A percentile compares a stretch with the other conserved stretches of the same genome.
Evolutionary conservation across 2,113 vertebrate species (phyloP).

Genomic region (Mobula birostris): DNA sequence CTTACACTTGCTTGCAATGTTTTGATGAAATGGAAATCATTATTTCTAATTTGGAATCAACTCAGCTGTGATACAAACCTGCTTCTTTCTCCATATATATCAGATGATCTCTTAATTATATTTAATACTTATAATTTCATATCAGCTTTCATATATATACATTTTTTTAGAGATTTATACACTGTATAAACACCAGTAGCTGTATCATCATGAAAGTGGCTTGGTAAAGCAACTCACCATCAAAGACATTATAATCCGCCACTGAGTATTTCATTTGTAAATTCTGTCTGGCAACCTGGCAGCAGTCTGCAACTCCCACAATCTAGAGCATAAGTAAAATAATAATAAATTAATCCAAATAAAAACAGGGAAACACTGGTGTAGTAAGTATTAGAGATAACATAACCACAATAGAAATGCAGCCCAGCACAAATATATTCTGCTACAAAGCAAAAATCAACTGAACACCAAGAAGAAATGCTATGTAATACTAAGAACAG

Average conservation of each 20-base stretch:
- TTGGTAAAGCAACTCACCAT: constrained; percentile 47
- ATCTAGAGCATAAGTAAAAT: constrained; percentile 49
- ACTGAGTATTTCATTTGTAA: constrained; percentile 56
- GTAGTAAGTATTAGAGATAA: background rate
- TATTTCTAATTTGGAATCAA: constrained; percentile 13
- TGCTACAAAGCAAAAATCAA: too few relatives aligned
- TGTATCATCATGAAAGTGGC: background rate
- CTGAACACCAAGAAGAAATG: too few relatives aligned
- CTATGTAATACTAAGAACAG: too few relatives aligned
- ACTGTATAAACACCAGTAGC: background rate
- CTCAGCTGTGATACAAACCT: background rate
- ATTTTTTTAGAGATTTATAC: background rate
- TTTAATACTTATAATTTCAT: too few relatives aligned
- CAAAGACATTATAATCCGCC: constrained; percentile 54
- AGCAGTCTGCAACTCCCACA: constrained; percentile 65
- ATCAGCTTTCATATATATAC: background rate
- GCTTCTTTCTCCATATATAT: too few relatives aligned
- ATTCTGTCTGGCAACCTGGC: constrained; percentile 55
- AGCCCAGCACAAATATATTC: background rate
- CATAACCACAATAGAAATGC: background rate
- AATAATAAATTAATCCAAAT: background rate
- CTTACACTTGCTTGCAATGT: background rate
- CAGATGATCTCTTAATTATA: too few relatives aligned
- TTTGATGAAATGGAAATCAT: background rate
- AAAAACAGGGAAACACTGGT: background rate